Evolutionary conservation across 2,888 invertebrate species (phyloP).

Genomic region (Catocala nupta): DNA sequence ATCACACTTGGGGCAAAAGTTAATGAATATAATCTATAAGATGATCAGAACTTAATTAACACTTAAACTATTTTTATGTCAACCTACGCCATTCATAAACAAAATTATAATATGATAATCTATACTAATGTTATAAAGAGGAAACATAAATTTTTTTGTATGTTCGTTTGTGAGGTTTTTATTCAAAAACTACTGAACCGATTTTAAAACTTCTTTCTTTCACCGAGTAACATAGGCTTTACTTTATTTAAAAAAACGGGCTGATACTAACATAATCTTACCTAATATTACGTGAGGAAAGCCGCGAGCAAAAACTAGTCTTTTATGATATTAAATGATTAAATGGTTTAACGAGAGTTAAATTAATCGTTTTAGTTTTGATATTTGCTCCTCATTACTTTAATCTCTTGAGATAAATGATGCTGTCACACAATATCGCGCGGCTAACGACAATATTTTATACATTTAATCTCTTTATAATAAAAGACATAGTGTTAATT

Average conservation of each 20-base stretch:
- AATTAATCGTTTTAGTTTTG: constrained; percentile 7
- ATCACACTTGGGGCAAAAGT: background rate
- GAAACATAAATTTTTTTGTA: too few relatives aligned
- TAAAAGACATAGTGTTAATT: constrained; percentile 34
- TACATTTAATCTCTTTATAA: constrained; percentile 27
- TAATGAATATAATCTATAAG: background rate
- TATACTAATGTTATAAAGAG: background rate
- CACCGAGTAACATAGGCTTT: too few relatives aligned
- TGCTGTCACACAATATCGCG: constrained; percentile 13
- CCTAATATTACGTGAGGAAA: too few relatives aligned
- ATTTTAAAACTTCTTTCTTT: too few relatives aligned
- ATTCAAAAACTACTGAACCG: too few relatives aligned
- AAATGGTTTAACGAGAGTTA: constrained; percentile 8
- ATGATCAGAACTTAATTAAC: background rate
- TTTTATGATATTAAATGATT: constrained; percentile 1
- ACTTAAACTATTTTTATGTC: constrained; percentile 1
- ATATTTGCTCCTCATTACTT: constrained; percentile 12
- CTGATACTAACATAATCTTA: too few relatives aligned
- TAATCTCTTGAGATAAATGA: constrained; percentile 12
- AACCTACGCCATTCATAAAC: background rate
- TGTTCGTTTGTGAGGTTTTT: too few relatives aligned
- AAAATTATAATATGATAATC: background rate
- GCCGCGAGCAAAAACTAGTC: too few relatives aligned
- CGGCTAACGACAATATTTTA: constrained; percentile 24
- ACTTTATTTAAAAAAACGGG: too few relatives aligned